A percentile compares a stretch with the other conserved stretches of the same genome.
Evolutionary conservation across 2,888 invertebrate genomes (phyloP).

Genomic region (Coelopa pilipes): DNA sequence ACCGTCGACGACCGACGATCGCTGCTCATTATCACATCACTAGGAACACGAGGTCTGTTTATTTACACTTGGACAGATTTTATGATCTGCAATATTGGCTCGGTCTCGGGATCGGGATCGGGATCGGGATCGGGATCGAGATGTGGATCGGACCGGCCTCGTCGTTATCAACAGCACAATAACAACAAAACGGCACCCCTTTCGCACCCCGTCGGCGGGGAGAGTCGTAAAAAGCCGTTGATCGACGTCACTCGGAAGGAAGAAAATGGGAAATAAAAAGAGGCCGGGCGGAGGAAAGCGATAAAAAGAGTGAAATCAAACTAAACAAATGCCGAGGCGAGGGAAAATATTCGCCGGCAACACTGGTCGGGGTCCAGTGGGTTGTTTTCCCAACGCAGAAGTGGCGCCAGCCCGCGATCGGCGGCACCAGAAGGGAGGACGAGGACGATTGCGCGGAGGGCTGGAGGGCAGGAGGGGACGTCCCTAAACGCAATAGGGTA

Average conservation of each 20-base stretch:
- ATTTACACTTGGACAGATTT: conserved; percentile 36
- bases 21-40: conserved; percentile 15
- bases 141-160: neutral
- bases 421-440: neutral
- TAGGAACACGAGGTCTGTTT: conserved; percentile 8
- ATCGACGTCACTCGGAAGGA: conserved; percentile 22
- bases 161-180: too few species aligned
- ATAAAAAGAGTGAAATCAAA: conserved; percentile 27
- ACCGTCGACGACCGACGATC: too few species aligned
- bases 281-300: neutral
- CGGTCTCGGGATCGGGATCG: conserved; percentile 14
- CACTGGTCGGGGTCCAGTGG: conserved; percentile 11
- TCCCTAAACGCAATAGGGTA: too few species aligned
- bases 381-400: conserved; percentile 39
- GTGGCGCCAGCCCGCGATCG: conserved; percentile 54
- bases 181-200: too few species aligned
- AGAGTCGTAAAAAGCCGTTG: conserved; percentile 28
- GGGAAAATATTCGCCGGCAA: conserved; percentile 2
- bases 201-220: too few species aligned
- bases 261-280: neutral
- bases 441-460: neutral
- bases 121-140: neutral
- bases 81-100: conserved; percentile 33
- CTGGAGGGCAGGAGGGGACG: neutral
- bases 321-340: neutral